A percentile compares a stretch with the other conserved stretches of the same genome.
These are phyloP conservation scores for Turritopsis rubra DNA, from an alignment of 30 jellyfish, hydroid and myxozoan species.

Conservation along the genomic window DNA sequence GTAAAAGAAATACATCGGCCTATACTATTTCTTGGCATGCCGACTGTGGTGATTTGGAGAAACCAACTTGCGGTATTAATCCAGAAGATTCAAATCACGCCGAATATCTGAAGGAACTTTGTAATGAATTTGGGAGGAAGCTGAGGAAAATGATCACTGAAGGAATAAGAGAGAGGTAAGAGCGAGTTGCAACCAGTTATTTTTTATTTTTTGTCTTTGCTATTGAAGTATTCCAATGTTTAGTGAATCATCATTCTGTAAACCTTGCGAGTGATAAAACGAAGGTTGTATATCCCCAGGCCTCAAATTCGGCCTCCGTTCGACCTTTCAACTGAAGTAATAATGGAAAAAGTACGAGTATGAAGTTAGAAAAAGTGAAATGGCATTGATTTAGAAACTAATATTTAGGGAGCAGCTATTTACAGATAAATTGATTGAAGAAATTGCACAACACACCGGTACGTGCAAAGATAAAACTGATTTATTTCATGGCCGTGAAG, in stretches of 20 bases:
- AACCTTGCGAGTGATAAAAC: too few relatives aligned
- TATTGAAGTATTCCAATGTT: too few relatives aligned
- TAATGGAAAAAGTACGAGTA: too few relatives aligned
- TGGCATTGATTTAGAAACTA: too few relatives aligned
- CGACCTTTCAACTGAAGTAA: too few relatives aligned
- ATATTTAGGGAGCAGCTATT: background rate
- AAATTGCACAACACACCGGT: background rate
- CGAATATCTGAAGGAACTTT: conserved; percentile 35
- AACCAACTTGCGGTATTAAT: conserved; percentile 11
- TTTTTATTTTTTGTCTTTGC: too few relatives aligned
- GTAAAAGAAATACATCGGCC: conserved; percentile 26
- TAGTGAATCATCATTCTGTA: too few relatives aligned
- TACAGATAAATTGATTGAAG: conserved; percentile 45
- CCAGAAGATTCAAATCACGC: conserved; percentile 44
- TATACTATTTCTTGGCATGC: conserved; percentile 66
- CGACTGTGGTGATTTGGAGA: conserved; percentile 20
- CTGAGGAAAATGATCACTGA: conserved; percentile 34
- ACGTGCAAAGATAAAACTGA: background rate
- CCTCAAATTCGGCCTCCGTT: too few relatives aligned
- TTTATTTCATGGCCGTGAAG: background rate
- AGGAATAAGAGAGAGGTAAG: conserved; percentile 58
- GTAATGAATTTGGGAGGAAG: conserved; percentile 52
- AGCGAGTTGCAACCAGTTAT: background rate
- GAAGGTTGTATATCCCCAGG: too few relatives aligned
- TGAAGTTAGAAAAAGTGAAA: too few relatives aligned